Evolutionary conservation across 2,797 vertebrate species (phyloP).

Genomic region (Acanthis flammea): DNA sequence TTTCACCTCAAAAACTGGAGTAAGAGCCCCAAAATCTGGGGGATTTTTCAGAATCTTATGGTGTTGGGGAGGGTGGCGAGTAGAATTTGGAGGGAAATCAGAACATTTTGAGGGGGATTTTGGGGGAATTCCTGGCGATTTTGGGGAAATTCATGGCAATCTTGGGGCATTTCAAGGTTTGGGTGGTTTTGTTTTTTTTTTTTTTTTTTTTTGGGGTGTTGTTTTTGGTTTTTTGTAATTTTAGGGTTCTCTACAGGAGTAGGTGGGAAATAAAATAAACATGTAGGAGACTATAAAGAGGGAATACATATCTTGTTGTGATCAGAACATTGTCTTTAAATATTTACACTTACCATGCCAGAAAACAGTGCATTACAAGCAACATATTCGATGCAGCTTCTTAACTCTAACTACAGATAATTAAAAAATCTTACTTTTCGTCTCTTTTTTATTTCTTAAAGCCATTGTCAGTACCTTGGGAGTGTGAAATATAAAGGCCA

Average conservation of each 20-base stretch:
- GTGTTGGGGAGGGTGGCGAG: too few relatives aligned
- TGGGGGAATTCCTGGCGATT: too few relatives aligned
- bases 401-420: background rate
- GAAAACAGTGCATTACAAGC: background rate
- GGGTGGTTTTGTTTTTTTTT: too few relatives aligned
- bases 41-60: too few relatives aligned
- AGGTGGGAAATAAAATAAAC: background rate
- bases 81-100: too few relatives aligned
- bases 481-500: background rate
- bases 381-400: background rate
- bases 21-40: too few relatives aligned
- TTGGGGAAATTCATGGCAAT: too few relatives aligned
- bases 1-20: too few relatives aligned
- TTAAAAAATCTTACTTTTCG: background rate
- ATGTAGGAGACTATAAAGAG: background rate
- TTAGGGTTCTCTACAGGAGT: background rate
- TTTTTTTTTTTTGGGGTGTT: background rate
- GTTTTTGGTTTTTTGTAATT: background rate
- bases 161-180: too few relatives aligned
- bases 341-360: background rate
- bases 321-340: background rate
- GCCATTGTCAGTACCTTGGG: background rate
- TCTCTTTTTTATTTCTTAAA: constrained; percentile 19
- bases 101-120: too few relatives aligned
- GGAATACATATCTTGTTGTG: background rate